A percentile compares a stretch with the other conserved stretches of the same genome.
Evolutionary conservation across 2,888 invertebrate genomes (phyloP).

Genomic region (Aspidapion aeneum): DNA sequence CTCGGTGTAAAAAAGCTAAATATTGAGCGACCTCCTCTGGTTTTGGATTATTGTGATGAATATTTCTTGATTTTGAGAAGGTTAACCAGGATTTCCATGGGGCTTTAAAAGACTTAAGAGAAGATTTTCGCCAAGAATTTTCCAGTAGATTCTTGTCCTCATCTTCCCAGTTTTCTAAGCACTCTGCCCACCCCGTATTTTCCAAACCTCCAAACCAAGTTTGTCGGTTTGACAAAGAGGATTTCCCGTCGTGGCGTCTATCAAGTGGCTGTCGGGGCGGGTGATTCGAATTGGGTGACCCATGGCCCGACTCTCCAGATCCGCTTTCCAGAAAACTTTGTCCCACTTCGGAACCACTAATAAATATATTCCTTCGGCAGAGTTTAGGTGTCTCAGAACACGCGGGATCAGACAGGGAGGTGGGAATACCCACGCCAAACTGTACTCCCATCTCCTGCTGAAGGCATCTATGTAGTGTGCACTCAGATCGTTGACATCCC

Average conservation of each 20-base stretch:
- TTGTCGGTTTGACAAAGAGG: conserved; percentile 6
- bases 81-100: conserved; percentile 24
- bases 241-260: not conserved
- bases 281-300: conserved; percentile 14
- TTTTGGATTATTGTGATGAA: conserved; percentile 6
- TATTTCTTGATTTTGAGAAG: no score
- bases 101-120: conserved; percentile 20
- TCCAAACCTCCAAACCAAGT: no score
- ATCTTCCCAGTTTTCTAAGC: conserved; percentile 24
- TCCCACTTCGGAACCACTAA: conserved; percentile 31
- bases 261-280: conserved; percentile 9
- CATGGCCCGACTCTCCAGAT: conserved; percentile 34
- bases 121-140: conserved; percentile 21
- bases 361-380: conserved; percentile 24
- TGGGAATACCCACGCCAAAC: conserved; percentile 32
- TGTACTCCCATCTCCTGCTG: conserved; percentile 28
- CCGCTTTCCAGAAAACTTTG: conserved; percentile 30
- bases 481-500: conserved; percentile 15
- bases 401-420: conserved; percentile 29
- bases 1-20: conserved; percentile 10
- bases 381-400: conserved; percentile 27
- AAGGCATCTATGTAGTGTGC: conserved; percentile 30
- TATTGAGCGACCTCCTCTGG: conserved; percentile 10
- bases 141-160: conserved; percentile 20
- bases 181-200: no score